Conservation (phyloP, 2,888 invertebrate genomes). For the Diarsia dahlii region DNA sequence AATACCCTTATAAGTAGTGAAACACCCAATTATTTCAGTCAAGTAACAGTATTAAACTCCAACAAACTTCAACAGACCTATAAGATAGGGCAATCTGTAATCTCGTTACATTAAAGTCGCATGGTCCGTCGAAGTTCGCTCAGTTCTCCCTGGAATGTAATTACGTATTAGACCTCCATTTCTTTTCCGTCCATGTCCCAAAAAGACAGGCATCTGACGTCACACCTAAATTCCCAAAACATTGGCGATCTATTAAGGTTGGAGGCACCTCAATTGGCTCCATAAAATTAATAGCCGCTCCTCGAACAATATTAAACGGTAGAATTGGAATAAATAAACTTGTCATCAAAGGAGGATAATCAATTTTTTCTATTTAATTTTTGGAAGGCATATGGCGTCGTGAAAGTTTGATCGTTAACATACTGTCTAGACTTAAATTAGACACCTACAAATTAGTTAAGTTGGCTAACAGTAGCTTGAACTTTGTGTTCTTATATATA, state of each 20-base stretch:
- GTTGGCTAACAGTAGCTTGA: conserved; percentile 10
- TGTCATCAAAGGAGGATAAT: conserved; percentile 18
- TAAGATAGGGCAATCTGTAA: too few relatives aligned
- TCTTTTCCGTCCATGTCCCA: not conserved
- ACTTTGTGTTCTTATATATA: conserved; percentile 3
- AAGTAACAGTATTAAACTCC: too few relatives aligned
- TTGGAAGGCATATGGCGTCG: conserved; percentile 1
- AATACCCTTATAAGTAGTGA: too few relatives aligned
- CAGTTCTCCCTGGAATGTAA: too few relatives aligned
- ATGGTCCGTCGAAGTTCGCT: not conserved
- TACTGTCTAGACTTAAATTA: conserved; percentile 34
- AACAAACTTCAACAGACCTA: too few relatives aligned
- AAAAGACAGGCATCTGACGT: conserved; percentile 20
- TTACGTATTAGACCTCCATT: conserved; percentile 9
- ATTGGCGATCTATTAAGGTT: conserved; percentile 32
- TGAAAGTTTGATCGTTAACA: conserved; percentile 28
- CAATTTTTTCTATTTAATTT: conserved; percentile 37
- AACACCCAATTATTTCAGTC: too few relatives aligned
- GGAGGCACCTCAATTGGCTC: conserved; percentile 34
- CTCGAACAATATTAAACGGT: conserved; percentile 37
- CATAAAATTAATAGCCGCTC: conserved; percentile 46
- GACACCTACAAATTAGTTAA: conserved; percentile 23
- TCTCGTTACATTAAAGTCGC: too few relatives aligned
- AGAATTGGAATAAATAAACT: conserved; percentile 38
- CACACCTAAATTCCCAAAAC: conserved; percentile 32